Base-by-base conservation (phyloP, 92 coral and sea anemone genomes). In the Bergia sp. region DNA sequence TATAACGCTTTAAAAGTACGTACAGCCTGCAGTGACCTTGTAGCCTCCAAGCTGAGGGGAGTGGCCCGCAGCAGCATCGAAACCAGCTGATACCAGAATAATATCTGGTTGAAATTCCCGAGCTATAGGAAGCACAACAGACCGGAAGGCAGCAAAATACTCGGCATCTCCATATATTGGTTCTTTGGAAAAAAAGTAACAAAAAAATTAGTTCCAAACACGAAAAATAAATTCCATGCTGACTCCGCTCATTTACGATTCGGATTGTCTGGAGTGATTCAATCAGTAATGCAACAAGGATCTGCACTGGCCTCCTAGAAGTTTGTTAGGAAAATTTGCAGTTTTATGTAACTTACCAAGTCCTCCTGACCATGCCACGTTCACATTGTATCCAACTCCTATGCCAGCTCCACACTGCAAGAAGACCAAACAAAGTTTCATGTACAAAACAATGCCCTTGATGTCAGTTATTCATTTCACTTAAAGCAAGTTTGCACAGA, bases 331-430 rank as follows among this genome's bases (percentile, higher is more conserved):
- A 43, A 37, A 39, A 39, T n/a, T 72, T 37, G 16, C 38, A 1
- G 18, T 44, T 61, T 65, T 5, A 11, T 53, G 12, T 38, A 6
- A 89, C 98, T 92, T 88, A 97, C 99, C 99, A 64, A 97, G 82
- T 49, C 99, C 99, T 53, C 99, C 99, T 91, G 93, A 92, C 94
- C 98, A 97, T 10, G 98, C 98, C 67, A 97, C 92, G 85, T 97
- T 97, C 38, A 97, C 99, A 89, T 97, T 97, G 93, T 95, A 97
- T 39, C 99, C 99, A 43, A 97, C 99, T 76, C 99, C 99, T 76
- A 97, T 96, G 67, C 99, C 99, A 66, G 99, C 99, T 81, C 99
- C 99, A 92, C 99, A 97, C 99, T 97, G 85, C 73, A 88, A 42
- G 39, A 50, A 87, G 75, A 3, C 55, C 39, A n/a, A 49, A 76